Percentiles rank a stretch among this genome's conserved stretches.
Evolutionary conservation across 2,888 invertebrate species (phyloP).

Genomic region (Ariolimax columbianus): DNA sequence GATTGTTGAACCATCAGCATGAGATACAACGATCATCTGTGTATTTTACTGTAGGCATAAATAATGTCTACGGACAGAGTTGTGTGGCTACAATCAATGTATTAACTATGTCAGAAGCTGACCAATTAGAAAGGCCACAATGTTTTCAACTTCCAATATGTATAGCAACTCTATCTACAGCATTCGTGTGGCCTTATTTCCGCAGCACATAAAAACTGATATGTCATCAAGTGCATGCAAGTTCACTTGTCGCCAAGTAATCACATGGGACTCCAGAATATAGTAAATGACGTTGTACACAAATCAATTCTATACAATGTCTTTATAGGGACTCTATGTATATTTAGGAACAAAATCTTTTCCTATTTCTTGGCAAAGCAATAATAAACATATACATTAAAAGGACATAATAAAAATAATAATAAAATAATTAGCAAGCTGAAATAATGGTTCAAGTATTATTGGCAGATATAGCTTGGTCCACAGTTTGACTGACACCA

Average conservation of each 20-base stretch:
- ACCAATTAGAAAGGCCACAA: not conserved
- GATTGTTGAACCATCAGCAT: not conserved
- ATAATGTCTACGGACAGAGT: not conserved
- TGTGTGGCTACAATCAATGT: not conserved
- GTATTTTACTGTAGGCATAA: not conserved
- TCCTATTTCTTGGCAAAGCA: not conserved
- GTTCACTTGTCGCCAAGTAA: not conserved
- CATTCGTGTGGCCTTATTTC: constrained; percentile 5
- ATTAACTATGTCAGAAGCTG: not conserved
- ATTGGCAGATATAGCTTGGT: constrained; percentile 2
- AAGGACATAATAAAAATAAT: not conserved
- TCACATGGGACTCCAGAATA: not conserved
- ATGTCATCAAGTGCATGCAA: not conserved
- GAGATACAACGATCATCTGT: not conserved
- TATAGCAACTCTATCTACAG: not conserved
- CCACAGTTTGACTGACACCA: not conserved
- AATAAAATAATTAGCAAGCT: not conserved
- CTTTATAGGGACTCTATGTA: not conserved
- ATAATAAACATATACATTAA: not conserved
- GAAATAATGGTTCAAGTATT: not conserved
- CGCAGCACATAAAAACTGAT: not conserved
- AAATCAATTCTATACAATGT: not conserved
- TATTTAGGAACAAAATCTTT: not conserved
- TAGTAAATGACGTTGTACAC: not conserved
- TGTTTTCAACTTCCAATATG: not conserved